A percentile compares a stretch with the other conserved stretches of the same genome.
phyloP scores from a whole-genome alignment of 2,888 invertebrate species.

The Uloborus plumipes region DNA sequence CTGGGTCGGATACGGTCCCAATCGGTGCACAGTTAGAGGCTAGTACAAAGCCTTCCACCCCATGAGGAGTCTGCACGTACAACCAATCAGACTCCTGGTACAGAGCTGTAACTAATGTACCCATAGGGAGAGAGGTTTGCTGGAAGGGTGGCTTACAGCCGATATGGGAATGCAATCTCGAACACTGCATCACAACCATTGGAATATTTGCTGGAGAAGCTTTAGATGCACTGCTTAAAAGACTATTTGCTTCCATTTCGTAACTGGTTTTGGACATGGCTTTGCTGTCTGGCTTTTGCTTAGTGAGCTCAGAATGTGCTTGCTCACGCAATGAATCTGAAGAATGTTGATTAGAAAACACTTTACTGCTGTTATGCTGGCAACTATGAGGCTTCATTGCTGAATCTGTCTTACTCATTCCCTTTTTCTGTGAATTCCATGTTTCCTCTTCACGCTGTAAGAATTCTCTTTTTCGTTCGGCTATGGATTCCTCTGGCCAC shows the following conservation, averaged over 20 bases:
- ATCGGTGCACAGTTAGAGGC: slow-evolving; percentile 84
- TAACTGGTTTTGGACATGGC: background rate
- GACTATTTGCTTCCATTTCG: background rate
- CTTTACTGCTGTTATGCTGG: background rate
- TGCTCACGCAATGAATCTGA: background rate
- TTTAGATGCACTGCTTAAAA: slow-evolving; percentile 76
- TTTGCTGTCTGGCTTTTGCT: background rate
- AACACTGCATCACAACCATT: slow-evolving; percentile 81
- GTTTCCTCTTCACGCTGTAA: too few relatives aligned
- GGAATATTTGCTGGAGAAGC: slow-evolving; percentile 88
- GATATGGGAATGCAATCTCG: slow-evolving; percentile 61
- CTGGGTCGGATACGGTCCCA: slow-evolving; percentile 72
- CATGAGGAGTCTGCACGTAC: slow-evolving; percentile 87
- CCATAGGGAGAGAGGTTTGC: slow-evolving; percentile 77
- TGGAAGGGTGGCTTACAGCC: slow-evolving; percentile 46
- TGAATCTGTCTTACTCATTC: background rate
- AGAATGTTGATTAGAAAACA: background rate
- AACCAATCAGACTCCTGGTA: slow-evolving; percentile 89
- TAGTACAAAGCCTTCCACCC: slow-evolving; percentile 85
- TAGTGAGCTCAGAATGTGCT: background rate
- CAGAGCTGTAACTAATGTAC: slow-evolving; percentile 88
- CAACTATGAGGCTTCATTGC: background rate
- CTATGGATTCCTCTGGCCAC: slow-evolving; percentile 13
- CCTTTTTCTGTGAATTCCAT: too few relatives aligned
- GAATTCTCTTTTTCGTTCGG: too few relatives aligned